Percentiles rank a stretch among this genome's conserved stretches.
Evolutionary conservation across 2,797 vertebrate species (phyloP).

Genomic region (Galago senegalensis): DNA sequence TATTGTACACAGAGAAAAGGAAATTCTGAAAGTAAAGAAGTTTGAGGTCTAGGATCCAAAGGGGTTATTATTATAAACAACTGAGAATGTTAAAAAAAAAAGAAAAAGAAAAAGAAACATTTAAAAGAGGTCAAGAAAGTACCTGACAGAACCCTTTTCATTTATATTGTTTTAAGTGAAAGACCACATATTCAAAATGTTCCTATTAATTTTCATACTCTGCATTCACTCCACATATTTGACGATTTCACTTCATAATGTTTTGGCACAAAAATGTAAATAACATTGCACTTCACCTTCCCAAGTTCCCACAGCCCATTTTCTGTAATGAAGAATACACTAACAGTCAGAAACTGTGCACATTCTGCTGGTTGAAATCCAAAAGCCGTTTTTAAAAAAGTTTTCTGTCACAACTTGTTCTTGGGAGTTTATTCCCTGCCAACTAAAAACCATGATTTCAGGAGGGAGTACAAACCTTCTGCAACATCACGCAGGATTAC

Average conservation of each 20-base stretch:
- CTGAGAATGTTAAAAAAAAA: neutral
- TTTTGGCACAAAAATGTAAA: conserved; percentile 86
- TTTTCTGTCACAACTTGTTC: conserved; percentile 80
- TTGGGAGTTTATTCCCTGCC: conserved; percentile 70
- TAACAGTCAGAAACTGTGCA: conserved; percentile 76
- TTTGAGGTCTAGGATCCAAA: conserved; percentile 66
- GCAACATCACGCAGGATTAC: conserved; percentile 60
- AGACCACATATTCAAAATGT: conserved; percentile 83
- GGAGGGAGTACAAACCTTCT: neutral
- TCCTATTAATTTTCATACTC: conserved; percentile 85
- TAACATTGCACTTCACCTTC: conserved; percentile 80
- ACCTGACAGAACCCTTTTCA: conserved; percentile 74
- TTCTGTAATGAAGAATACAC: conserved; percentile 76
- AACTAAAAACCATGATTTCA: conserved; percentile 64
- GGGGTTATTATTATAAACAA: conserved; percentile 76
- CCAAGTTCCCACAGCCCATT: conserved; percentile 70
- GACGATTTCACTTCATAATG: conserved; percentile 80
- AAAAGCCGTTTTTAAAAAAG: conserved; percentile 70
- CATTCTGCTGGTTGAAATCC: conserved; percentile 74
- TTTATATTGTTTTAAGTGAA: conserved; percentile 81
- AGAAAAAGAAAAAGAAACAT: conserved; percentile 58
- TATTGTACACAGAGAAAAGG: conserved; percentile 57
- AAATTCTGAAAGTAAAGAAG: conserved; percentile 71
- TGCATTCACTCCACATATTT: conserved; percentile 76
- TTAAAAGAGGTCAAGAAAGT: conserved; percentile 75